phyloP scores from a whole-genome alignment of 2,113 vertebrate species.

The Aspidoscelis tigris region DNA sequence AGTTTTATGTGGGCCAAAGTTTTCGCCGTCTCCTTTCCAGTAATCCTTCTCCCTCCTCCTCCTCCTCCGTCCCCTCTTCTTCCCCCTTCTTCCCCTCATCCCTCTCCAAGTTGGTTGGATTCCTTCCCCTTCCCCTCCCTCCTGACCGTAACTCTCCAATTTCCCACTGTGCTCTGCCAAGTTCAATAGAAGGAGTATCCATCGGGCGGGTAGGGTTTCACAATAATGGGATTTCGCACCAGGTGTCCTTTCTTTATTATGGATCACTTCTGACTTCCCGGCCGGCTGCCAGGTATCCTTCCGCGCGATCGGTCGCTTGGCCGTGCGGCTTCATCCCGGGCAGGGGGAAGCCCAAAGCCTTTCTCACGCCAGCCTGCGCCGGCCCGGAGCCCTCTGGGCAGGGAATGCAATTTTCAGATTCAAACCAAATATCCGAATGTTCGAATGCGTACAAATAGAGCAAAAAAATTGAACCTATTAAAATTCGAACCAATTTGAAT shows the following conservation, averaged over 20 bases:
- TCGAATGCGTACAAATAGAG: no score
- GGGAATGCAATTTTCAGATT: no score
- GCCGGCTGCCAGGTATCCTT: background rate
- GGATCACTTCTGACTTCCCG: background rate
- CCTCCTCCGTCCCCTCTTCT: background rate
- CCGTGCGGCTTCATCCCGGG: background rate
- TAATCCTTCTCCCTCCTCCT: background rate
- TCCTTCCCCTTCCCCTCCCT: no score
- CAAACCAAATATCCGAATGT: no score
- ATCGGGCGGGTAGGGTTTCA: slow-evolving; percentile 10
- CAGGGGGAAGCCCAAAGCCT: no score
- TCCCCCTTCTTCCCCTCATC: background rate
- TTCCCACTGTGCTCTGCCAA: background rate
- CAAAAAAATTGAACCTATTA: no score
- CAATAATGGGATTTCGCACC: slow-evolving; percentile 12
- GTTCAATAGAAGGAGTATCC: background rate
- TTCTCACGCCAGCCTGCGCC: background rate
- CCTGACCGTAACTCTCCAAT: background rate
- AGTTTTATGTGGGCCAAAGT: background rate
- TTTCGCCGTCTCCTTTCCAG: background rate
- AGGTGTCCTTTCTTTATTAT: slow-evolving; percentile 1
- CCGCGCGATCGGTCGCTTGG: background rate
- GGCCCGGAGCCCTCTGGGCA: background rate
- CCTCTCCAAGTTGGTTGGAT: background rate
- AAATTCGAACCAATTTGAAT: no score